Evolutionary conservation across 92 coral and sea anemone genomes (phyloP), one percentile per base, ranked within the genome.

Genomic region (Porites cylindrica): DNA sequence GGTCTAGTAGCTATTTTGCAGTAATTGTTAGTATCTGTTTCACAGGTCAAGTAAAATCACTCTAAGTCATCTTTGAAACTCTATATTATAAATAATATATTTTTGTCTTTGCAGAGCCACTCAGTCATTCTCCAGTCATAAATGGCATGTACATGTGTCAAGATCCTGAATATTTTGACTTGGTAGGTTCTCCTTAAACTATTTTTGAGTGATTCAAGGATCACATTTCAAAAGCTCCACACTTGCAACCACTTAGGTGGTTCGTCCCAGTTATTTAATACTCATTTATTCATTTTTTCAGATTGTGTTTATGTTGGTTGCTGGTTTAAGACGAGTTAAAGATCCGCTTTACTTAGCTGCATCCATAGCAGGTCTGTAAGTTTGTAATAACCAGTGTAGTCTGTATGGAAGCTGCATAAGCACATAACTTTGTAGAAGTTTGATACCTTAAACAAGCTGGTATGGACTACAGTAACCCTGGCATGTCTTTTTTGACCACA

Each of bases 241-340:
- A 38, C 10, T 66, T 23, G 47, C 20, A 7, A 8, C 24, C 13
- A 21, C 26, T 75, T 9, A 17, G 9, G 20, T 10, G 47, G 47
- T 38, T 38, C 47, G 6, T 17, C n/a, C 9, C 7, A 32, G 20
- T 20, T n/a, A 9, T 21, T 66, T 32, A 73, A 3, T 21, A 32
- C 0, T 54, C 16, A 10, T 10, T 14, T 10, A 14, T 56, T 56
- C 61, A 8, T 76, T 75, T 66, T 8, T 70, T 21, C 61, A 96
- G 99, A 70, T 95, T 9, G 82, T 93, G 62, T 95, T 96, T 84
- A 76, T 95, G 11, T 87, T 95, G 20, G 94, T 95, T 38, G 99
- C 96, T 93, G 99, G 99, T n/a, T 83, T 96, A 60, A 88, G 99
- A 79, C 94, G 77, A 13, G 98, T 96, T 24, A 96, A 96, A 88